Percentiles rank a stretch among this genome's conserved stretches.
phyloP scores from a whole-genome alignment of 2,888 invertebrate genomes.

The Microdon myrmicae region DNA sequence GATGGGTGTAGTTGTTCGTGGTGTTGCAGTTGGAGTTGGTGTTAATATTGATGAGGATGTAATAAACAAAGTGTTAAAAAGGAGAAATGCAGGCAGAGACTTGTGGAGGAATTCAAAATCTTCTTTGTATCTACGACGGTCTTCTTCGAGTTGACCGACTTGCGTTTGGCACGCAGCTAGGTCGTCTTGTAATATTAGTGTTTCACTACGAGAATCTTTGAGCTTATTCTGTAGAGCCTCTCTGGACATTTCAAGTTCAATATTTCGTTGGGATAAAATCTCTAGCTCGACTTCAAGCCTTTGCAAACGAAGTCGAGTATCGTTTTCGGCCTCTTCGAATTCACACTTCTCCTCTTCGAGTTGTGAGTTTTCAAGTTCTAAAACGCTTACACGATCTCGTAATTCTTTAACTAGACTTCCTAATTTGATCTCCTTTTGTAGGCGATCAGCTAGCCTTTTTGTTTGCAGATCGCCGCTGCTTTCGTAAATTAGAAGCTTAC shows the following conservation, averaged over 20 bases:
- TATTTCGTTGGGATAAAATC: slow-evolving; percentile 67
- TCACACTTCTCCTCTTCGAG: slow-evolving; percentile 80
- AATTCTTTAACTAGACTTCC: slow-evolving; percentile 67
- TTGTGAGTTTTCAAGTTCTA: slow-evolving; percentile 73
- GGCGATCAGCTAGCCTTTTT: slow-evolving; percentile 72
- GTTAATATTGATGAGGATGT: too few species aligned
- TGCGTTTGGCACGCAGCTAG: slow-evolving; percentile 62
- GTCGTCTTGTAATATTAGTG: slow-evolving; percentile 62
- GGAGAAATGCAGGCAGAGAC: slow-evolving; percentile 58
- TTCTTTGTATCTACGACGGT: slow-evolving; percentile 63
- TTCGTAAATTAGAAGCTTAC: slow-evolving; percentile 75
- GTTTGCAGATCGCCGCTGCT: slow-evolving; percentile 73
- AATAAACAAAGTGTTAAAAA: slow-evolving; percentile 53
- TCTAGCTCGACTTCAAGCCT: slow-evolving; percentile 74
- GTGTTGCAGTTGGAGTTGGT: too few species aligned
- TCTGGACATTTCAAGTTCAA: slow-evolving; percentile 71
- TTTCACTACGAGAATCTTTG: slow-evolving; percentile 67
- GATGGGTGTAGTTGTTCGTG: too few species aligned
- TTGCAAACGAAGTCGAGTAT: slow-evolving; percentile 69
- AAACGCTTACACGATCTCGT: slow-evolving; percentile 69
- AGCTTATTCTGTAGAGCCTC: slow-evolving; percentile 71
- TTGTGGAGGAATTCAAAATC: slow-evolving; percentile 60
- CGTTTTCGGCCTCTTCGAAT: slow-evolving; percentile 80
- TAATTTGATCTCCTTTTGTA: slow-evolving; percentile 73
- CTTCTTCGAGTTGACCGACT: slow-evolving; percentile 61